Evolutionary conservation across 2,888 invertebrate genomes (phyloP).

Genomic region (Buathra laborator): DNA sequence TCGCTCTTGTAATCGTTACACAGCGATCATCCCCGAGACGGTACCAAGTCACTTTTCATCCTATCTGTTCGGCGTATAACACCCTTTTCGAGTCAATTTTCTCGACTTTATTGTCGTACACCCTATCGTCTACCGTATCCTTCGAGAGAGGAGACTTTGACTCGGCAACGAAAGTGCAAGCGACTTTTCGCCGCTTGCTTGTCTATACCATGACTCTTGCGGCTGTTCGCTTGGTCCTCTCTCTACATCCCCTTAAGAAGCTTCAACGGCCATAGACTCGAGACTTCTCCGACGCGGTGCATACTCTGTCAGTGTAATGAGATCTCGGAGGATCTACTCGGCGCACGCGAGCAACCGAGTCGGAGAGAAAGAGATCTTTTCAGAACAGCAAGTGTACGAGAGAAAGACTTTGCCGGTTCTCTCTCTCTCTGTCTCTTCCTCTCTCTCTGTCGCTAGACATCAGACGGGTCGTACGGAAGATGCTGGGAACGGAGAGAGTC

Average conservation of each 20-base stretch:
- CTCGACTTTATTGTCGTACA: slow-evolving; percentile 55
- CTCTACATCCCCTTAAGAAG: slow-evolving; percentile 25
- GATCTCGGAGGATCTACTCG: slow-evolving; percentile 49
- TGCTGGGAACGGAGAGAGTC: neutral
- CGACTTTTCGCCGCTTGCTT: slow-evolving; percentile 13
- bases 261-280: slow-evolving; percentile 53
- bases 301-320: slow-evolving; percentile 68
- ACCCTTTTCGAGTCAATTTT: slow-evolving; percentile 33
- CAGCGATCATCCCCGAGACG: neutral
- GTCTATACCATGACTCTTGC: slow-evolving; percentile 19
- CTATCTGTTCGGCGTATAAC: slow-evolving; percentile 41
- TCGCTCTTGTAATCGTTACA: slow-evolving; percentile 4
- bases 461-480: slow-evolving; percentile 13
- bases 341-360: slow-evolving; percentile 39
- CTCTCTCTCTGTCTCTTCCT: slow-evolving; percentile 4
- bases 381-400: neutral
- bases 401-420: slow-evolving; percentile 12
- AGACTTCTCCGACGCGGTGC: slow-evolving; percentile 62
- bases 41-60: slow-evolving; percentile 11
- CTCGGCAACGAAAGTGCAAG: slow-evolving; percentile 5
- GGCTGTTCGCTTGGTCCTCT: slow-evolving; percentile 38
- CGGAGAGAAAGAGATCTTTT: slow-evolving; percentile 12
- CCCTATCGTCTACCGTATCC: slow-evolving; percentile 36
- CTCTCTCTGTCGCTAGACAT: slow-evolving; percentile 8
- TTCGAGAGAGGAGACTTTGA: slow-evolving; percentile 7